Evolutionary conservation across 2,888 invertebrate genomes (phyloP).

Genomic region (Invenusta paracnida): DNA sequence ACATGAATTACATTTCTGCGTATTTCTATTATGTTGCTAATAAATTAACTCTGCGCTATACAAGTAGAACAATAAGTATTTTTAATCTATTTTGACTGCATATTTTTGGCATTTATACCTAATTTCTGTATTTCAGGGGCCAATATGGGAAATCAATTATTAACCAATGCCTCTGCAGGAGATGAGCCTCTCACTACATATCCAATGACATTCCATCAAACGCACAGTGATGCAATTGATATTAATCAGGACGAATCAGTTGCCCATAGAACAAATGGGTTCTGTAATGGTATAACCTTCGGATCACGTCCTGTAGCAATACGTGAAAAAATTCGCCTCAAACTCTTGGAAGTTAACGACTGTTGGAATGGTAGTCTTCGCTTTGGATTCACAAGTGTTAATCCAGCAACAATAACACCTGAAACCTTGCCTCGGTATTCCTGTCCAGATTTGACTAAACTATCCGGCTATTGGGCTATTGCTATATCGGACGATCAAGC

Average conservation of each 20-base stretch:
- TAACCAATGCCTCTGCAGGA: not conserved
- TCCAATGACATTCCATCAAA: not conserved
- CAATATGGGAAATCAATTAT: not conserved
- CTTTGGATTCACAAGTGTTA: not conserved
- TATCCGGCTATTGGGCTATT: not conserved
- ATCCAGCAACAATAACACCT: not conserved
- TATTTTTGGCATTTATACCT: no score
- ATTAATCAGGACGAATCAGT: not conserved
- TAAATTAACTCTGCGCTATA: no score
- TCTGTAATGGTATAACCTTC: not conserved
- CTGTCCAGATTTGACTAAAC: not conserved
- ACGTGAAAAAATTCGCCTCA: not conserved
- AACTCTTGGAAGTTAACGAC: not conserved
- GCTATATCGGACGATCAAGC: not conserved
- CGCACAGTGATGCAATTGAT: not conserved
- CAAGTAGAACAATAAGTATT: no score
- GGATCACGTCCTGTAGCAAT: not conserved
- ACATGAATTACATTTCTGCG: no score
- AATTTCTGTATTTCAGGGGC: no score
- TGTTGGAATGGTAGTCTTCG: not conserved
- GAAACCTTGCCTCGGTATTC: not conserved
- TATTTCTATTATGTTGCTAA: no score
- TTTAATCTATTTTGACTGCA: no score
- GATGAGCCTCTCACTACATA: not conserved
- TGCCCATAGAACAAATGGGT: not conserved